Evolutionary conservation across 1,140 invertebrate genomes (phyloP).

Genomic region (Penaeus japonicus): DNA sequence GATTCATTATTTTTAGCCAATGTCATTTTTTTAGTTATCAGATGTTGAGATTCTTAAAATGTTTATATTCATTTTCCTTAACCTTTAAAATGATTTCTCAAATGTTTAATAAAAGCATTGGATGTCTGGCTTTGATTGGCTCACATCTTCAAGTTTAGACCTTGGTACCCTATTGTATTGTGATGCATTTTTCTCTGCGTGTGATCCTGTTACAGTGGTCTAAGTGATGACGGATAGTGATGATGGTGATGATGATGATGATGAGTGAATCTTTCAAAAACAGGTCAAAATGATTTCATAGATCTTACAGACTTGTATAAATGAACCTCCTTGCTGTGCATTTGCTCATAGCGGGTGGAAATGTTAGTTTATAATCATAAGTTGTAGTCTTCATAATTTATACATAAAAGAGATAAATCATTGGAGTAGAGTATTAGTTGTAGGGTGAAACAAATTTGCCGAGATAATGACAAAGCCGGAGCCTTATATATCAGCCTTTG

Average conservation of each 20-base stretch:
- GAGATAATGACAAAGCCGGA: conserved; percentile 39
- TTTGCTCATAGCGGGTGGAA: conserved; percentile 54
- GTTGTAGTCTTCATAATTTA: conserved; percentile 57
- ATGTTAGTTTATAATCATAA: conserved; percentile 56
- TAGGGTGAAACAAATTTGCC: conserved; percentile 51
- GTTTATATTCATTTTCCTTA: no score
- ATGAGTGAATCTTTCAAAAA: conserved; percentile 49
- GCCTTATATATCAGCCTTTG: conserved; percentile 44
- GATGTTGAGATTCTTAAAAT: no score
- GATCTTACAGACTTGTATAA: conserved; percentile 55
- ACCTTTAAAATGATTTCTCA: not conserved
- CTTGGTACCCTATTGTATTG: conserved; percentile 49
- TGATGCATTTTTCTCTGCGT: conserved; percentile 54
- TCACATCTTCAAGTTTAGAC: conserved; percentile 36
- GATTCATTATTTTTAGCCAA: not conserved
- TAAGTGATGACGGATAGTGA: conserved; percentile 52
- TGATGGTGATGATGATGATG: conserved; percentile 48
- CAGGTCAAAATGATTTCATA: conserved; percentile 56
- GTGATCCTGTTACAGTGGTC: conserved; percentile 51
- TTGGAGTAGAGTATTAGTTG: conserved; percentile 55
- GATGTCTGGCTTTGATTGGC: no score
- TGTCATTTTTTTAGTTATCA: no score
- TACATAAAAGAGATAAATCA: conserved; percentile 55
- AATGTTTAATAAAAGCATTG: not conserved
- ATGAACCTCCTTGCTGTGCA: conserved; percentile 53